phyloP scores from a whole-genome alignment of 1,140 invertebrate genomes.

The Sycophaga agraensis region DNA sequence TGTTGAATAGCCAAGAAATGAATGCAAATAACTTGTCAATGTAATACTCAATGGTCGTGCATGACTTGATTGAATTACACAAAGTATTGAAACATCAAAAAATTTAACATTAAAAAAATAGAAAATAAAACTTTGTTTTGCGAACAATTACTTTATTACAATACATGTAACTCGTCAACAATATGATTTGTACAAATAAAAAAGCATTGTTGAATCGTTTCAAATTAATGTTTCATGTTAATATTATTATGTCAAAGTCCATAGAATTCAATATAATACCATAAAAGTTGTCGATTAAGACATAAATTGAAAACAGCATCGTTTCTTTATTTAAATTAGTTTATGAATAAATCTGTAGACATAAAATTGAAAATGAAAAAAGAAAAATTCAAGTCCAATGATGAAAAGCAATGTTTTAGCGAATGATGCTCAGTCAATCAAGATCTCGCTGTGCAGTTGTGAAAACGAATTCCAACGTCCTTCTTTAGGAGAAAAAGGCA shows the following conservation, averaged over 20 bases:
- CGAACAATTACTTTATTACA: no score
- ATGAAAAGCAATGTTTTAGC: slow-evolving; percentile 4
- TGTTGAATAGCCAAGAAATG: no score
- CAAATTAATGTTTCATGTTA: slow-evolving; percentile 7
- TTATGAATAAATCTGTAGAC: background rate
- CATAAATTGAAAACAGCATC: no score
- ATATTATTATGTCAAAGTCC: slow-evolving; percentile 9
- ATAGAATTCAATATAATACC: background rate
- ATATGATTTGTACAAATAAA: slow-evolving; percentile 4
- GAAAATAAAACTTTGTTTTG: no score
- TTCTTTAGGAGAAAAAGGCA: slow-evolving; percentile 23
- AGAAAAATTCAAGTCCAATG: background rate
- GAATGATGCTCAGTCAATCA: background rate
- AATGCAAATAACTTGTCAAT: no score
- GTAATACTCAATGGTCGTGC: no score
- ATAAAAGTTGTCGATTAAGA: no score
- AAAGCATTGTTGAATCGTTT: background rate
- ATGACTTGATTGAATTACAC: no score
- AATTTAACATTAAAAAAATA: no score
- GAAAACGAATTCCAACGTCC: background rate
- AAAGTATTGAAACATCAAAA: no score
- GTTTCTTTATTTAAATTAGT: no score
- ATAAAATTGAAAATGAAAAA: background rate
- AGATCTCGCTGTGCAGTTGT: background rate
- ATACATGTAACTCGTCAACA: background rate